Conservation (phyloP, 2,888 invertebrate genomes). For the Leptogaster cylindrica region DNA sequence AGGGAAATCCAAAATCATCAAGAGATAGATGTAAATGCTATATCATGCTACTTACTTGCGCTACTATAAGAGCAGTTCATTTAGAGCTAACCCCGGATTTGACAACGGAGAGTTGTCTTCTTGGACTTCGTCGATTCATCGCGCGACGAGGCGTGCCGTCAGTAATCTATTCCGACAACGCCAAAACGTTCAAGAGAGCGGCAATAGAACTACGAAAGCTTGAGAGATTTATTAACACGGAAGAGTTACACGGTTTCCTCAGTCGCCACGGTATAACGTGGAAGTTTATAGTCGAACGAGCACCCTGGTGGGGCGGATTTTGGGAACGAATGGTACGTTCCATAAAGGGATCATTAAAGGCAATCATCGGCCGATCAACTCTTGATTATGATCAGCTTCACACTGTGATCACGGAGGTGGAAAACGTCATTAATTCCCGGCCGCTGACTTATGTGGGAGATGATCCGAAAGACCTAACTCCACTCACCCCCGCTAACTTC, state of each 20-base stretch:
- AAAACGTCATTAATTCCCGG: not conserved
- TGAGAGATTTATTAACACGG: not conserved
- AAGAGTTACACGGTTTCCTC: not conserved
- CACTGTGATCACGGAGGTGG: not conserved
- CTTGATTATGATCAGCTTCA: constrained; percentile 1
- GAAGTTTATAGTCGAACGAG: constrained; percentile 11
- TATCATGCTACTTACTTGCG: not conserved
- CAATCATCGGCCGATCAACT: not conserved
- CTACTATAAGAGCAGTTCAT: not conserved
- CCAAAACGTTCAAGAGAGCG: not conserved
- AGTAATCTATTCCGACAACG: not conserved
- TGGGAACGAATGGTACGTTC: not conserved
- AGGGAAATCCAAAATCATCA: constrained; percentile 3
- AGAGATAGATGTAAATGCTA: constrained; percentile 4
- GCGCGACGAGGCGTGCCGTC: not conserved
- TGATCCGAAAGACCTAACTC: not conserved
- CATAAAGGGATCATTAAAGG: not conserved
- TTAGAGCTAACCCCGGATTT: not conserved
- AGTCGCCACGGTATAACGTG: not conserved
- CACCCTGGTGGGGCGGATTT: constrained; percentile 1
- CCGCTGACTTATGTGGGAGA: not conserved
- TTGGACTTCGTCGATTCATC: not conserved
- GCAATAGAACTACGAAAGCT: not conserved
- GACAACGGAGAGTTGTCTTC: not conserved
- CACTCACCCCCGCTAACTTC: not conserved